These are phyloP conservation scores for Vulpes vulpes DNA, from an alignment of 2,113 vertebrate genomes.

Conservation along the genomic window DNA sequence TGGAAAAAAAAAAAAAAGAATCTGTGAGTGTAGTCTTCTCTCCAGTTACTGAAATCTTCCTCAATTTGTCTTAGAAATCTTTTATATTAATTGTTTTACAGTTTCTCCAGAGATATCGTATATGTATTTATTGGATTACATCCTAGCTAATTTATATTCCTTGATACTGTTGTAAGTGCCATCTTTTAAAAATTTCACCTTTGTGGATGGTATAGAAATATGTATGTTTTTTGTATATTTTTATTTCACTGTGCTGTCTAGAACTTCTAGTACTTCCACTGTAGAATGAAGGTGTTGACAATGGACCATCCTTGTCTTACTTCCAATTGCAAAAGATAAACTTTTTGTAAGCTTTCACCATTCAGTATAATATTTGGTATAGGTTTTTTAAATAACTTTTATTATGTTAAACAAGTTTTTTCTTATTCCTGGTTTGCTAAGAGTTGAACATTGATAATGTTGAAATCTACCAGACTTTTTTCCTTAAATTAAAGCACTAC, in stretches of 20 bases:
- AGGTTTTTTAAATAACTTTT: conserved; percentile 16
- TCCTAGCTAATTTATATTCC: neutral
- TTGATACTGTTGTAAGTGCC: neutral
- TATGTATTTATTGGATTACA: neutral
- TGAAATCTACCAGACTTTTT: neutral
- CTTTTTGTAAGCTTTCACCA: neutral
- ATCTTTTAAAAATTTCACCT: neutral
- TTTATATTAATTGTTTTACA: neutral
- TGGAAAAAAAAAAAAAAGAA: neutral
- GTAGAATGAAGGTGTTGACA: neutral
- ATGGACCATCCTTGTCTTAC: neutral
- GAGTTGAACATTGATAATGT: neutral
- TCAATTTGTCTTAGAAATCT: conserved; percentile 33
- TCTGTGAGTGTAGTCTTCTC: neutral
- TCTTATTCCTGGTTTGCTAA: neutral
- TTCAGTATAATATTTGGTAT: conserved; percentile 2
- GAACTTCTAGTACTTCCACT: neutral
- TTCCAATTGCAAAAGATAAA: neutral
- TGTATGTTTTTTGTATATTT: neutral
- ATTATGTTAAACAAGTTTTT: neutral
- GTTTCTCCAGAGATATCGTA: neutral
- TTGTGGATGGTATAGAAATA: neutral
- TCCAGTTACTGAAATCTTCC: neutral
- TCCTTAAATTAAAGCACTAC: neutral
- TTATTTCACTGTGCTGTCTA: neutral